Base-by-base conservation (phyloP, 2,113 vertebrate genomes). In the Upupa epops region DNA sequence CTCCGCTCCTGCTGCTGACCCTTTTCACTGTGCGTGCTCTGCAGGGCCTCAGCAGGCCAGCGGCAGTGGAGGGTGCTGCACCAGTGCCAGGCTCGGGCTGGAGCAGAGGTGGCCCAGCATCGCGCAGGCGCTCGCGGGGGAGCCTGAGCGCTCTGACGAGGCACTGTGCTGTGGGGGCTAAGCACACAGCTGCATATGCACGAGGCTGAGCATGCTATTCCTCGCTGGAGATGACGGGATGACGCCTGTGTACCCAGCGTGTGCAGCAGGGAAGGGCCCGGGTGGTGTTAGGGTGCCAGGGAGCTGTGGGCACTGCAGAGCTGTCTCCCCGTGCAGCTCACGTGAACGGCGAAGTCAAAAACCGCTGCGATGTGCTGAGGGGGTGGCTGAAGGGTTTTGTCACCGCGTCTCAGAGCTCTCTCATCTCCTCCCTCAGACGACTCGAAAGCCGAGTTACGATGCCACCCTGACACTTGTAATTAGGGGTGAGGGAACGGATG, bases 241-340 rank as follows among this genome's bases (percentile, higher is more conserved):
- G 83, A 90, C 64, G 90, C 74, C 90, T 84, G 74, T 70, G n/a
- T 73, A 75, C n/a, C n/a, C n/a, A n/a, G n/a, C 0, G 25, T 89
- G 81, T 78, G 58, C 81, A 64, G 51, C 0, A 0, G 55, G 51
- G 48, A 88, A 94, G 88, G n/a, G n/a, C n/a, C n/a, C 90, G 83
- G 86, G 59, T 90, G 79, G 86, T 95, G 92, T 94, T 96, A 92
- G 94, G 92, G 93, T 92, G 63, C 93, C 90, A 94, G 71, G 56
- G 85, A 89, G 88, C 70, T 92, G 45, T 92, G 92, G 88, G 95
- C 86, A 90, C 16, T 93, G 77, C 88, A 76, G 81, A 93, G 83
- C 63, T 55, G 59, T 85, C 81, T 94, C 81, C 81, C 89, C 59
- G 60, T 73, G 68, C 66, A 93, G 81, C 59, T 87, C 48, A 66